Base-by-base conservation (phyloP, 2,113 vertebrate species). In the Cyanoliseus patagonus region DNA sequence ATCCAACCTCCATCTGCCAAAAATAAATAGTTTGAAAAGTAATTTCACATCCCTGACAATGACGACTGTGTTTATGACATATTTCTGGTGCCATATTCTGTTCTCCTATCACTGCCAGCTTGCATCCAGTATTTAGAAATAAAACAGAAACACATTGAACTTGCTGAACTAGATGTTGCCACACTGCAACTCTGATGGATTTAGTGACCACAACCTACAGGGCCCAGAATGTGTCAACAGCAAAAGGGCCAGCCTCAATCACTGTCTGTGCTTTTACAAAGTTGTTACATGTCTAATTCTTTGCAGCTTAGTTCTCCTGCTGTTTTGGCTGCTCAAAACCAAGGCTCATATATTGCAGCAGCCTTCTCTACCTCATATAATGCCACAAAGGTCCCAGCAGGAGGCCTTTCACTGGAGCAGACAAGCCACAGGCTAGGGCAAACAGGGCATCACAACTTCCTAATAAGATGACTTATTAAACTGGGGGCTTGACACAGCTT, bases 141-240 rank as follows among this genome's bases (percentile, higher is more conserved):
- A 97, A 98, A 98, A 97, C 97, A 97, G 95, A 97, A 98, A 96
- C 98, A 98, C 97, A 97, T 95, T 98, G 98, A 97, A 97, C 93
- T 98, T 92, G 89, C 97, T 96, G 92, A 93, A 94, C 94, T 79
- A 89, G 95, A 97, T 97, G 96, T 98, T 98, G 97, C 97, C 98
- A 97, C 98, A 96, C 93, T 73, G 77, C 94, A 95, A 64, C 90
- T 90, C 97, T 98, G 97, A 98, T 98, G 96, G 97, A 97, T 85
- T 98, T 98, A 98, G 97, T 97, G 98, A 98, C 98, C 98, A 98
- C 97, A 98, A 91, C 97, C 96, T 90, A 96, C 96, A 94, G 94
- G 95, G 97, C 96, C 97, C 97, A 97, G 96, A 97, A 95, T 23
- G 94, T 97, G 98, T 98, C 98, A 98, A 97, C 97, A 98, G 97